Evolutionary conservation across 2,888 invertebrate genomes (phyloP).

Genomic region (Xestia xanthographa): DNA sequence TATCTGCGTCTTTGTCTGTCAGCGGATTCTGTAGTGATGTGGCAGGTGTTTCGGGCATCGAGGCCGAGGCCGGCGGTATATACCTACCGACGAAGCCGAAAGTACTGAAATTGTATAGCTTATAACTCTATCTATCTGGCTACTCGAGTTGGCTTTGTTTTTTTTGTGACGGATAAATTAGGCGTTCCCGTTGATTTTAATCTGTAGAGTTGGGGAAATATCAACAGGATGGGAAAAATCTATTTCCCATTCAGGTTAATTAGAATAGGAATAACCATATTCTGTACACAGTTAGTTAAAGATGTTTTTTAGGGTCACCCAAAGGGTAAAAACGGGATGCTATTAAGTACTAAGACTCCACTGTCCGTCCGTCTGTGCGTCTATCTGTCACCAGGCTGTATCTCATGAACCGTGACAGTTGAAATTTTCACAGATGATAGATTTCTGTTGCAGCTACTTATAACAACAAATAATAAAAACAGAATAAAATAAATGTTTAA

Average conservation of each 20-base stretch:
- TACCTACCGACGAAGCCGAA: slow-evolving; percentile 47
- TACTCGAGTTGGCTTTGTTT: slow-evolving; percentile 7
- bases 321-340: too few relatives aligned
- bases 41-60: slow-evolving; percentile 75
- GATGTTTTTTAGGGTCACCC: neutral
- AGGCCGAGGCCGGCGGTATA: slow-evolving; percentile 48
- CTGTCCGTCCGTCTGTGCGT: too few relatives aligned
- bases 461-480: too few relatives aligned
- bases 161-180: neutral
- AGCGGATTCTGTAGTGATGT: slow-evolving; percentile 82
- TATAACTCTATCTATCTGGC: slow-evolving; percentile 13
- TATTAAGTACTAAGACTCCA: too few relatives aligned
- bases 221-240: slow-evolving; percentile 16
- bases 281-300: neutral
- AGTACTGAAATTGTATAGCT: slow-evolving; percentile 38
- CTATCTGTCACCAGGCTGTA: too few relatives aligned
- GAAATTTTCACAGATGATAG: too few relatives aligned
- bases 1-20: slow-evolving; percentile 91
- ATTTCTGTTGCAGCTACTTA: too few relatives aligned
- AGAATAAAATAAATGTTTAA: too few relatives aligned
- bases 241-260: slow-evolving; percentile 9
- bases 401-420: too few relatives aligned
- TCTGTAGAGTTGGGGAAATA: neutral
- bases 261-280: neutral
- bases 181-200: slow-evolving; percentile 8